These are phyloP conservation scores for Cydia splendana DNA, from an alignment of 1,140 invertebrate genomes.

Conservation along the genomic window DNA sequence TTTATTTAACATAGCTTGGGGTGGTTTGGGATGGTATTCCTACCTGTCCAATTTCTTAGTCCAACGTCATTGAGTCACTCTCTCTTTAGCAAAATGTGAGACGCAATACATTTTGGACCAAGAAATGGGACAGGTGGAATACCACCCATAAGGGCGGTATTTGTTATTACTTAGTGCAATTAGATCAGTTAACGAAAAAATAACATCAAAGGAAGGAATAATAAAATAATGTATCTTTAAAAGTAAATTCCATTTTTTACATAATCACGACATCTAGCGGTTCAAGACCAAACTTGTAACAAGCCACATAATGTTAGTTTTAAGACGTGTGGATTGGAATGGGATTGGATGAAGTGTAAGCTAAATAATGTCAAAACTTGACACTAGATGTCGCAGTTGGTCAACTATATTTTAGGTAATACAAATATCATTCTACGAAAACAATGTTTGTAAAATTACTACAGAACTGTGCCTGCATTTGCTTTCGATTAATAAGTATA, in stretches of 20 bases:
- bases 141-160: too few relatives aligned
- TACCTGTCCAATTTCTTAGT: too few relatives aligned
- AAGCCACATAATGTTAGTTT: too few relatives aligned
- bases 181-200: too few relatives aligned
- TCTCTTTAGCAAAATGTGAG: too few relatives aligned
- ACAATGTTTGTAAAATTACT: neutral
- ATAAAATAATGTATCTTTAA: too few relatives aligned
- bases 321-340: neutral
- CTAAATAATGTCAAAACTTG: neutral
- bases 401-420: neutral
- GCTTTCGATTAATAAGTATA: neutral
- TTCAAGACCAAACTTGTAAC: neutral
- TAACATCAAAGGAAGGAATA: neutral
- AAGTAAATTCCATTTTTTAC: neutral
- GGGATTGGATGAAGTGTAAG: neutral
- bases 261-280: neutral
- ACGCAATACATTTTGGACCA: too few relatives aligned
- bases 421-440: neutral
- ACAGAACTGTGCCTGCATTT: neutral
- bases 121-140: too few relatives aligned
- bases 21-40: too few relatives aligned
- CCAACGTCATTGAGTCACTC: too few relatives aligned
- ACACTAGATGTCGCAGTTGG: neutral
- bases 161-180: too few relatives aligned
- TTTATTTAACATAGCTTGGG: too few relatives aligned